phyloP scores from a whole-genome alignment of 92 coral and sea anemone species.

The Epizoanthus fatuus region DNA sequence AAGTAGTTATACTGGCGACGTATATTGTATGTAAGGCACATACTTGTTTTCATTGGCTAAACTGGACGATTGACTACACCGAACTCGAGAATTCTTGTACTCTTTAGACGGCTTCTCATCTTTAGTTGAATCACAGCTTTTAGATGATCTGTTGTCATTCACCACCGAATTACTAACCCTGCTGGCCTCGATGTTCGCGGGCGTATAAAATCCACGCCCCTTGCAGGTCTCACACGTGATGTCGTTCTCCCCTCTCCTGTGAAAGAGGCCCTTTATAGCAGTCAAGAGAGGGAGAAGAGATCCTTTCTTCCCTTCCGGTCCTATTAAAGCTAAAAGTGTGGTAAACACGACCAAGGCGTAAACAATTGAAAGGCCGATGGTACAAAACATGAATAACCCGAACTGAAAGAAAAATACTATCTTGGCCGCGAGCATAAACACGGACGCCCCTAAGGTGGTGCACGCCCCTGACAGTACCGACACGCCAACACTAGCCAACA shows the following conservation, averaged over 20 bases:
- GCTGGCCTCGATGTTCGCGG: not conserved
- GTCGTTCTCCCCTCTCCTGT: slow-evolving; percentile 59
- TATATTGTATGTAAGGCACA: not conserved
- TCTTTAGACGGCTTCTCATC: not conserved
- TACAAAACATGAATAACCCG: slow-evolving; percentile 96
- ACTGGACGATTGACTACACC: not conserved
- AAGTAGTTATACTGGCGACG: slow-evolving; percentile 22
- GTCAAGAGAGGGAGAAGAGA: slow-evolving; percentile 76
- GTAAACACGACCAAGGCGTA: slow-evolving; percentile 91
- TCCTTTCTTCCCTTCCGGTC: slow-evolving; percentile 96
- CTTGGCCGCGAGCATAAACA: slow-evolving; percentile 98
- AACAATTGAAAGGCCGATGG: slow-evolving; percentile 93
- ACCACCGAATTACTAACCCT: not conserved
- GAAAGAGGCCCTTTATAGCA: slow-evolving; percentile 56
- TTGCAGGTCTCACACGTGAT: slow-evolving; percentile 74
- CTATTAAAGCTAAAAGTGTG: slow-evolving; percentile 85
- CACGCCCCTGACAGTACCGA: slow-evolving; percentile 97
- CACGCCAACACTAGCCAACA: slow-evolving; percentile 91
- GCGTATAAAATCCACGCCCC: slow-evolving; percentile 79
- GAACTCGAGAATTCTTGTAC: not conserved
- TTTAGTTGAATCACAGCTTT: not conserved
- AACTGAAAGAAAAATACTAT: slow-evolving; percentile 96
- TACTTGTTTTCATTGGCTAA: not conserved
- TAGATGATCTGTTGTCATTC: not conserved
- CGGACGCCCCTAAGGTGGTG: slow-evolving; percentile 95